Conservation (phyloP, 2,113 vertebrate genomes). For the Gobiocypris rarus region DNA sequence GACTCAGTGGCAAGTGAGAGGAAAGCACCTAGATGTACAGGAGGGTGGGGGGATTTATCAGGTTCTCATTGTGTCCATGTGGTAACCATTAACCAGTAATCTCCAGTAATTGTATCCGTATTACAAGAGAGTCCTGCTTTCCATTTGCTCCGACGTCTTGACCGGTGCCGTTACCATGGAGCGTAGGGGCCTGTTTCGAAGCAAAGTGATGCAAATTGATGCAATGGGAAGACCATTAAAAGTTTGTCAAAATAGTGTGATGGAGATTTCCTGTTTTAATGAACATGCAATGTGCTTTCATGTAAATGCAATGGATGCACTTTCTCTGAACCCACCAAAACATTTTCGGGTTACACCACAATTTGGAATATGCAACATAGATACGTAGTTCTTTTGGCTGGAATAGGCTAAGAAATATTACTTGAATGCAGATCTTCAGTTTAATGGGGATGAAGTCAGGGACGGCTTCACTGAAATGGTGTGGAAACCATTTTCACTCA, state of each 20-base stretch:
- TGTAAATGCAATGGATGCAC: constrained; percentile 39
- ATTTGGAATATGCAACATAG: neutral
- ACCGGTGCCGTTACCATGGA: constrained; percentile 80
- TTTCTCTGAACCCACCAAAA: constrained; percentile 55
- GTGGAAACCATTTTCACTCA: too few species aligned
- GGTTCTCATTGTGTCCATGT: constrained; percentile 86
- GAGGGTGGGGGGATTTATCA: constrained; percentile 79
- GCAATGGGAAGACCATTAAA: constrained; percentile 87
- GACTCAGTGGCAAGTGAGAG: constrained; percentile 72
- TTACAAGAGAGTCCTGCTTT: constrained; percentile 87
- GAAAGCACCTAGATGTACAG: constrained; percentile 84
- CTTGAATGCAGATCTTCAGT: neutral
- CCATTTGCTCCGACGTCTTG: constrained; percentile 84
- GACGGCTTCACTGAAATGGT: neutral
- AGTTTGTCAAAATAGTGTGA: constrained; percentile 86
- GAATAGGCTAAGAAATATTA: neutral
- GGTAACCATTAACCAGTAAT: constrained; percentile 87
- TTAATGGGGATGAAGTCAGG: neutral
- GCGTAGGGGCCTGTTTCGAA: constrained; percentile 33
- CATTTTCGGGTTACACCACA: constrained; percentile 29
- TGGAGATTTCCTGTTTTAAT: constrained; percentile 55
- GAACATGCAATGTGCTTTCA: constrained; percentile 33
- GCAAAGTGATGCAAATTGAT: constrained; percentile 72
- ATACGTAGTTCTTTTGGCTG: constrained; percentile 1
- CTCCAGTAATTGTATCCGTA: constrained; percentile 88